phyloP scores from a whole-genome alignment of 2,888 invertebrate genomes.

The Priocnemis perturbator region DNA sequence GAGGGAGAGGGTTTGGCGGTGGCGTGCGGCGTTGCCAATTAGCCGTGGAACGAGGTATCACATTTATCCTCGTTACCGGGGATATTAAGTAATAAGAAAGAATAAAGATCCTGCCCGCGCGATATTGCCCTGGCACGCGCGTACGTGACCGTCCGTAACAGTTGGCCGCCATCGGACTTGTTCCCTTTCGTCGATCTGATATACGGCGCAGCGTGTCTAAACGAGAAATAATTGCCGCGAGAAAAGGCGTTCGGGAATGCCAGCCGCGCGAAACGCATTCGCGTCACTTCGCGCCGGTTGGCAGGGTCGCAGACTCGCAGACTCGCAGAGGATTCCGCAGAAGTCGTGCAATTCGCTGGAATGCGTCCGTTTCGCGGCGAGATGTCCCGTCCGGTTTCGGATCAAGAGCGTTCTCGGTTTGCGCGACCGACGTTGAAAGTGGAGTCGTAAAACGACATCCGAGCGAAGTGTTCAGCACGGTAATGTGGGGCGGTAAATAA shows the following conservation, averaged over 20 bases:
- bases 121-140: conserved; percentile 52
- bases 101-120: conserved; percentile 55
- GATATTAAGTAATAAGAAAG: conserved; percentile 65
- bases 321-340: too few species aligned
- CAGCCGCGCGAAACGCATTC: neutral
- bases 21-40: conserved; percentile 47
- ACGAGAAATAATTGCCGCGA: conserved; percentile 59
- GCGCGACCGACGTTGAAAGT: too few species aligned
- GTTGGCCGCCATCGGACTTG: conserved; percentile 27
- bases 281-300: neutral
- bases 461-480: too few species aligned
- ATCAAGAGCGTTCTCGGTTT: too few species aligned
- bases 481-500: too few species aligned
- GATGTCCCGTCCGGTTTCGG: too few species aligned
- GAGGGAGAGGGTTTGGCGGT: conserved; percentile 3
- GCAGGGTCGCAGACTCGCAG: too few species aligned
- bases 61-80: conserved; percentile 60
- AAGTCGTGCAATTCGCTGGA: too few species aligned
- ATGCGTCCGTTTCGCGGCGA: too few species aligned
- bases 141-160: conserved; percentile 59
- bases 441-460: too few species aligned
- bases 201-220: conserved; percentile 51
- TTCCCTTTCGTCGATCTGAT: conserved; percentile 54
- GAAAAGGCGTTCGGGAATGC: conserved; percentile 14
- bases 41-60: conserved; percentile 33